Percentiles rank a stretch among this genome's conserved stretches.
Conservation (phyloP, 1,140 invertebrate genomes). For the Cotesia glomerata region DNA sequence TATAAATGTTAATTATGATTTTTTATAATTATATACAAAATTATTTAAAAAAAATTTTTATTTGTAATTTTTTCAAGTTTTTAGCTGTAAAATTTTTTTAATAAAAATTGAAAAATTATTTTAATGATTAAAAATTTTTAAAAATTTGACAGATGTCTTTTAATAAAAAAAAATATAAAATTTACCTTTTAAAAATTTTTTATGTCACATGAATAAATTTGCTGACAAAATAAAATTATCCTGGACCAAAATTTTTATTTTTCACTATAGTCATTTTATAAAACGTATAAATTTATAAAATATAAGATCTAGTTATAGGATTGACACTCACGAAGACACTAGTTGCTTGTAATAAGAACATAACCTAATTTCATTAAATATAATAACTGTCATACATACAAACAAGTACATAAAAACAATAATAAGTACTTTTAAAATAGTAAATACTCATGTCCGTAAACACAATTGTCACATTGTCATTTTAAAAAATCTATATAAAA, state of each 20-base stretch:
- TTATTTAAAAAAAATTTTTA: too few species aligned
- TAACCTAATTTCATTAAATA: not conserved
- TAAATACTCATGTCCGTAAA: not conserved
- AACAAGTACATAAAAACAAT: not conserved
- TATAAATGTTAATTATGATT: too few species aligned
- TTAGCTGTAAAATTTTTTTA: too few species aligned
- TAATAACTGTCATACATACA: not conserved
- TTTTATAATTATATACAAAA: too few species aligned
- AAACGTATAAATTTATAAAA: not conserved
- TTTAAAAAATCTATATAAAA: not conserved
- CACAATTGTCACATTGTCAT: not conserved
- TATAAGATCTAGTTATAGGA: not conserved
- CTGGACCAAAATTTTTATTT: not conserved
- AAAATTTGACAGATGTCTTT: too few species aligned
- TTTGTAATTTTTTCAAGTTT: too few species aligned
- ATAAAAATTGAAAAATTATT: too few species aligned
- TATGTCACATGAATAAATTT: too few species aligned
- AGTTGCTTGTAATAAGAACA: slow-evolving; percentile 33
- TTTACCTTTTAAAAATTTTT: not conserved
- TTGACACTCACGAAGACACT: slow-evolving; percentile 36
- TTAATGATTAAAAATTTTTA: too few species aligned
- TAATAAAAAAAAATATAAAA: too few species aligned
- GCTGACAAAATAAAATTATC: too few species aligned
- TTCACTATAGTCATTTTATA: not conserved
- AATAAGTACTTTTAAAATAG: not conserved